phyloP scores from a whole-genome alignment of 2,113 vertebrate species.

The human region GRCh38 chr14:48306001-48306500 shows the following conservation, averaged over 20 bases:
- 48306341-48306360: not conserved
- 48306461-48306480: not conserved
- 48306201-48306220: not conserved
- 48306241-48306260: not conserved
- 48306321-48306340: not conserved
- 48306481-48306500: not conserved
- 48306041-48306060: not conserved
- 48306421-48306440: not conserved
- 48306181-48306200: not conserved
- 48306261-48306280: not conserved
- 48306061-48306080: not conserved
- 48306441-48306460: not conserved
- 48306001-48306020: not conserved
- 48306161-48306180: not conserved
- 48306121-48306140: not conserved
- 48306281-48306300: not conserved
- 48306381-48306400: not conserved
- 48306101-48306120: not conserved
- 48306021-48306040: not conserved
- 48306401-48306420: not conserved
- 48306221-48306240: not conserved
- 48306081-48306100: not conserved
- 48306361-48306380: not conserved
- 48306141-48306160: not conserved
- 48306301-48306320: not conserved